These are phyloP conservation scores for Manacus vitellinus DNA, from an alignment of 2,113 vertebrate genomes.

Conservation along the genomic window DNA sequence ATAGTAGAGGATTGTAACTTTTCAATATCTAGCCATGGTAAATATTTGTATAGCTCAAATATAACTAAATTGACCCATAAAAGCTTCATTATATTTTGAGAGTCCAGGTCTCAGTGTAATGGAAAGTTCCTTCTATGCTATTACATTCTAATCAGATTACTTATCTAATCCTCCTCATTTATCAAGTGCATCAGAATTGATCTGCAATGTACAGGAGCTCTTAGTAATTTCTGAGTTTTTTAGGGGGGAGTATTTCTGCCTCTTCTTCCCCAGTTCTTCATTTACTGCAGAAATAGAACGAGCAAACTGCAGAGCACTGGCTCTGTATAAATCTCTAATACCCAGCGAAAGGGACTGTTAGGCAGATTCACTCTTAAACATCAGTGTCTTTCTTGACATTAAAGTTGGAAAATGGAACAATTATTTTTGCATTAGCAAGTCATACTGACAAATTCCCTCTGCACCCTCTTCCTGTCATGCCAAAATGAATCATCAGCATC, in stretches of 20 bases:
- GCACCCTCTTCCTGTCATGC: constrained; percentile 31
- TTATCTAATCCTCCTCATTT: constrained; percentile 14
- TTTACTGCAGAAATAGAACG: not conserved
- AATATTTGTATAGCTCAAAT: constrained; percentile 26
- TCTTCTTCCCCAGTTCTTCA: not conserved
- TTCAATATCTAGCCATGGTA: not conserved
- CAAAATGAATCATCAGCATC: constrained; percentile 68
- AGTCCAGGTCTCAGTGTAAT: not conserved
- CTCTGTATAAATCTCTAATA: not conserved
- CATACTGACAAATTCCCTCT: constrained; percentile 57
- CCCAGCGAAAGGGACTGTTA: not conserved
- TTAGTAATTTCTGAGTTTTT: not conserved
- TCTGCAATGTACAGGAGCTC: not conserved
- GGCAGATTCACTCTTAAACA: constrained; percentile 9
- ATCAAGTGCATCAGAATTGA: constrained; percentile 15
- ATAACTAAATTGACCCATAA: constrained; percentile 12
- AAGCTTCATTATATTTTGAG: not conserved
- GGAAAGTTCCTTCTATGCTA: not conserved
- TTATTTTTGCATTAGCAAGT: constrained; percentile 68
- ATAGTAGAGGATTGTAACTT: not conserved
- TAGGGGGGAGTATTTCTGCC: not conserved
- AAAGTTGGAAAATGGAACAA: constrained; percentile 65
- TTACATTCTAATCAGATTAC: constrained; percentile 11
- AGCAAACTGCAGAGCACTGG: not conserved
- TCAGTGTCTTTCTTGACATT: constrained; percentile 45